Evolutionary conservation across 2,113 vertebrate genomes (phyloP), one percentile per base, ranked within the genome.

Genomic region (Ursus arctos): DNA sequence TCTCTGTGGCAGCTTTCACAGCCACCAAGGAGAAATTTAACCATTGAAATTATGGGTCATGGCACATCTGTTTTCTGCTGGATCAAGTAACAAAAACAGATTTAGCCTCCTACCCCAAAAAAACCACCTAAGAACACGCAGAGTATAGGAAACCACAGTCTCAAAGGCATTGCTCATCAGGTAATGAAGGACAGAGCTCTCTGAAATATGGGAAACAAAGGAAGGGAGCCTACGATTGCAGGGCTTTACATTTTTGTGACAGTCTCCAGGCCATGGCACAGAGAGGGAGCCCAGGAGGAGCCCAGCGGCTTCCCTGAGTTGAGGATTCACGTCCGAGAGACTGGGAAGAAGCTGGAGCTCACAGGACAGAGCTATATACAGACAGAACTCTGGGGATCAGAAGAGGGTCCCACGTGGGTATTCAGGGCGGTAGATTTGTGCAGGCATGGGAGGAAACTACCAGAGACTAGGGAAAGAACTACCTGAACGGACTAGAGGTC

Each of bases 291-390:
- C 49, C 40, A 26, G 21, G 53, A 47, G 28, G 55, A 43, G 21
- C 3, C n/a, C 13, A 9, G n/a, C 26, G 79, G 19, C 5, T n/a
- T 28, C 69, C 18, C 21, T 16, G 57, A 43, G 7, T 10, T 0
- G 12, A 65, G 53, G n/a, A 67, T 53, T n/a, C n/a, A 47, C 83
- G 33, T 18, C 15, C 9, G 76, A 71, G 59, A 43, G 24, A 21
- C 7, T 6, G 4, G 11, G 14, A 61, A 19, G 47, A 36, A 80
- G 9, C 40, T n/a, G 8, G 19, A 43, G 49, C 7, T 36, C 49
- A 11, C 6, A 40, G 69, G 22, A 36, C 18, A 24, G 31, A n/a
- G 61, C 22, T 43, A 1, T 0, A 0, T 3, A 18, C 14, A 12
- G 15, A 43, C 16, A 26, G n/a, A 19, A 26, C 7, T 6, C 76